Evolutionary conservation across 2,113 vertebrate genomes (phyloP).

Genomic region (Bostrychus sinensis): DNA sequence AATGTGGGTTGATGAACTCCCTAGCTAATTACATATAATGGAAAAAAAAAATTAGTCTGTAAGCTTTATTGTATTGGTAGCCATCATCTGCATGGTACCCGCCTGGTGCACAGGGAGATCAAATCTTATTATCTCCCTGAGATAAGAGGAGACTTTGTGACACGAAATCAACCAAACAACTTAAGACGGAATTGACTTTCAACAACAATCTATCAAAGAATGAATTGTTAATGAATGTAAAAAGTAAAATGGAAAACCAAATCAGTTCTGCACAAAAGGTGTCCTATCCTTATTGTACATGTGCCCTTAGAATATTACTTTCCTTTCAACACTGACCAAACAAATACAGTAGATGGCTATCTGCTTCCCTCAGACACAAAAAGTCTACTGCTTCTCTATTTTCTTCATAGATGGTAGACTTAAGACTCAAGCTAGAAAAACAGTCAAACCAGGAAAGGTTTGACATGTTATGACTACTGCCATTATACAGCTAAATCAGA

Average conservation of each 20-base stretch:
- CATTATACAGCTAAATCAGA: constrained; percentile 77
- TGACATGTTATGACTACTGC: constrained; percentile 83
- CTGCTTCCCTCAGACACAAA: constrained; percentile 67
- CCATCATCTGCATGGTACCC: constrained; percentile 45
- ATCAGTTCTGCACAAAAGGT: constrained; percentile 51
- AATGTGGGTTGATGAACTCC: constrained; percentile 65
- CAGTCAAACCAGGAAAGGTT: constrained; percentile 72
- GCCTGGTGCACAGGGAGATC: constrained; percentile 45
- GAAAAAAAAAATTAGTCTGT: constrained; percentile 58
- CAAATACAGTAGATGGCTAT: constrained; percentile 75
- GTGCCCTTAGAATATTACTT: constrained; percentile 65
- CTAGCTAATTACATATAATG: constrained; percentile 70
- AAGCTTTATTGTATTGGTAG: constrained; percentile 75
- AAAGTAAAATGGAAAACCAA: constrained; percentile 54
- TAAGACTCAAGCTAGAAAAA: constrained; percentile 70
- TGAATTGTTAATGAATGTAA: constrained; percentile 40
- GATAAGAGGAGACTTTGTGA: constrained; percentile 30
- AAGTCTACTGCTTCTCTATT: constrained; percentile 44
- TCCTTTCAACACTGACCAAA: constrained; percentile 71
- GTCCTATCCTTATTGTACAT: constrained; percentile 55
- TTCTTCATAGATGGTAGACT: constrained; percentile 48
- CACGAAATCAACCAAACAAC: constrained; percentile 1
- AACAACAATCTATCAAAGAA: background rate
- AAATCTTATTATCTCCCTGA: constrained; percentile 70
- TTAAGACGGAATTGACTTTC: background rate